phyloP scores from a whole-genome alignment of 2,797 vertebrate species.

The Enteromius fasciolatus region DNA sequence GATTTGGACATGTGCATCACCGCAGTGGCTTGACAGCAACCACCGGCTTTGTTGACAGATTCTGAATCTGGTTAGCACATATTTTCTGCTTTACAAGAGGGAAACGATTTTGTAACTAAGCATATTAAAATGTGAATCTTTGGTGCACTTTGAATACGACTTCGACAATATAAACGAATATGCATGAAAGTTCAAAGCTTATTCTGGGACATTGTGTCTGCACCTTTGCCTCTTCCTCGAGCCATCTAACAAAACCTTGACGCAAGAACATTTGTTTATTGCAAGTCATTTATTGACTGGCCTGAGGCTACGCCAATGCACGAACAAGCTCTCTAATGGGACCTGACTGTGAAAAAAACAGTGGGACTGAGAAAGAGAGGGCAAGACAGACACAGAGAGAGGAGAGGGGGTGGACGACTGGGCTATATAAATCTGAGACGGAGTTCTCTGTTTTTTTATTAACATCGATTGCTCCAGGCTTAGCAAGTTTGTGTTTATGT shows the following conservation, averaged over 20 bases:
- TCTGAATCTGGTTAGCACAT: conserved; percentile 1
- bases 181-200: conserved; percentile 8
- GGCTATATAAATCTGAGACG: conserved; percentile 37
- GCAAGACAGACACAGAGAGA: conserved; percentile 21
- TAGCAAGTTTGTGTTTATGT: conserved; percentile 36
- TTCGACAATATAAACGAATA: not conserved
- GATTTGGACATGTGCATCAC: conserved; percentile 28
- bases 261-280: conserved; percentile 64
- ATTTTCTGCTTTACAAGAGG: not conserved
- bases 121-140: not conserved
- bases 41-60: conserved; percentile 17
- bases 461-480: conserved; percentile 36
- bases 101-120: not conserved
- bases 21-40: conserved; percentile 15
- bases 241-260: conserved; percentile 49
- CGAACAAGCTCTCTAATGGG: conserved; percentile 59
- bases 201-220: conserved; percentile 29
- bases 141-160: not conserved
- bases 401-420: not conserved
- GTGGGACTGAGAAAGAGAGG: conserved; percentile 6
- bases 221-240: conserved; percentile 44
- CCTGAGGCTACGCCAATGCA: conserved; percentile 56
- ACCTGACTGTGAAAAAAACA: conserved; percentile 52
- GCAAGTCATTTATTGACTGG: conserved; percentile 61
- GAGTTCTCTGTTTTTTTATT: conserved; percentile 38